These are phyloP conservation scores for Microctonus aethiopoides DNA, from an alignment of 2,888 invertebrate species.

Conservation along the genomic window DNA sequence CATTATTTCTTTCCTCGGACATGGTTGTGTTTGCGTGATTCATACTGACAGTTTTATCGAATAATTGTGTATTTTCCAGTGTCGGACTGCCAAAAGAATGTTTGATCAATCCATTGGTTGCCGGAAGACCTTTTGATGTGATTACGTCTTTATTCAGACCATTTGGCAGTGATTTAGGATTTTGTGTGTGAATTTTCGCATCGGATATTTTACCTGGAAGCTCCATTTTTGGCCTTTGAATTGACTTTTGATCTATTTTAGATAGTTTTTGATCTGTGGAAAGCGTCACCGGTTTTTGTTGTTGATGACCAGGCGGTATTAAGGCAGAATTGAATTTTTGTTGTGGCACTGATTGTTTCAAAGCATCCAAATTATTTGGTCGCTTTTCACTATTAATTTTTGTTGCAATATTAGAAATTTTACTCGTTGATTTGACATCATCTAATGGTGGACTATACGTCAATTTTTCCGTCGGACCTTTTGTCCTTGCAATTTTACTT, in stretches of 20 bases:
- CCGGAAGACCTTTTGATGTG: constrained; percentile 49
- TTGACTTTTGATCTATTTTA: constrained; percentile 48
- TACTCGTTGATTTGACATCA: constrained; percentile 52
- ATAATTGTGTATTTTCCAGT: constrained; percentile 40
- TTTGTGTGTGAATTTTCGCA: constrained; percentile 51
- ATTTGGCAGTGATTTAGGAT: constrained; percentile 51
- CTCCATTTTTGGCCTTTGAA: constrained; percentile 57
- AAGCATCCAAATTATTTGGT: constrained; percentile 51
- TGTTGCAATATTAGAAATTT: constrained; percentile 41
- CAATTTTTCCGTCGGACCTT: constrained; percentile 52
- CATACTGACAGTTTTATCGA: constrained; percentile 53
- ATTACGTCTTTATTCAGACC: constrained; percentile 57
- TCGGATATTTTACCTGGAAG: constrained; percentile 56
- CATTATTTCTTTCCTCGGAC: constrained; percentile 43
- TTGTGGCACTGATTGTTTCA: constrained; percentile 50
- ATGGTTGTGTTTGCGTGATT: constrained; percentile 57
- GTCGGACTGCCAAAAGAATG: constrained; percentile 37
- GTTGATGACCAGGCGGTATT: constrained; percentile 45
- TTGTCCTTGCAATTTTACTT: constrained; percentile 57
- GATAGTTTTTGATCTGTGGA: constrained; percentile 49
- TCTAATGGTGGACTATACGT: constrained; percentile 46
- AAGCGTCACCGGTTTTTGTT: constrained; percentile 36
- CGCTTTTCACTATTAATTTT: constrained; percentile 52
- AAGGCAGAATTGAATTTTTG: constrained; percentile 51
- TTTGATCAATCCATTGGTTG: constrained; percentile 53